phyloP scores from a whole-genome alignment of 2,888 invertebrate genomes.

The Cryptophagus acutangulus region DNA sequence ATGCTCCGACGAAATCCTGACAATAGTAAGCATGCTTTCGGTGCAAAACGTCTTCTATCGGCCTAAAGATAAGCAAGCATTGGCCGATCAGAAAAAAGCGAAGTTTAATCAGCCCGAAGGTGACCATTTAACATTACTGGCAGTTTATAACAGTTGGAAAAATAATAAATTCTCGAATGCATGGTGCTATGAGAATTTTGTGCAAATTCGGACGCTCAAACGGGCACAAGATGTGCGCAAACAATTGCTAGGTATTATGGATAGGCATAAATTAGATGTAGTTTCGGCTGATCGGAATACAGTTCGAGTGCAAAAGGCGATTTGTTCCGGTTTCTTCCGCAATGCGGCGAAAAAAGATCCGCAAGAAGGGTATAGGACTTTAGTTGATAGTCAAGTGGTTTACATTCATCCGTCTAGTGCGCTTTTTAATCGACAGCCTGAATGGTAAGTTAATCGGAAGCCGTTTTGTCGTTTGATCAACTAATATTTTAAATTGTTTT shows the following conservation, averaged over 20 bases:
- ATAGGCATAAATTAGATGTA: constrained; percentile 93
- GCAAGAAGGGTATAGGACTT: constrained; percentile 94
- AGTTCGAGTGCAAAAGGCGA: constrained; percentile 93
- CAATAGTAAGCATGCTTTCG: constrained; percentile 97
- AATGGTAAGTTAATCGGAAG: constrained; percentile 71
- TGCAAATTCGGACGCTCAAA: constrained; percentile 94
- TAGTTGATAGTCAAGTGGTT: constrained; percentile 96
- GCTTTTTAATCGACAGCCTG: constrained; percentile 95
- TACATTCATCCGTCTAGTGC: constrained; percentile 99
- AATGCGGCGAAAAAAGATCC: constrained; percentile 99
- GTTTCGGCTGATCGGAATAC: constrained; percentile 95
- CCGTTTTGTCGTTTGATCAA: constrained; percentile 1
- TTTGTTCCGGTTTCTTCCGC: constrained; percentile 97
- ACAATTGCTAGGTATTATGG: constrained; percentile 96
- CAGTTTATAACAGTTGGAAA: constrained; percentile 99
- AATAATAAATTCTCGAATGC: constrained; percentile 98
- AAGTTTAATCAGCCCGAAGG: constrained; percentile 99
- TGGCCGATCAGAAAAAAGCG: constrained; percentile 98
- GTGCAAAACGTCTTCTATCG: constrained; percentile 98
- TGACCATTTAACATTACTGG: constrained; percentile 94
- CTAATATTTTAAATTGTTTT: constrained; percentile 25
- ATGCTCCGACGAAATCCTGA: constrained; percentile 97
- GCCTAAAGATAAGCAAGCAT: constrained; percentile 90
- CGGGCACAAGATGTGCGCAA: constrained; percentile 97
- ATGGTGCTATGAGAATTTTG: constrained; percentile 99